Evolutionary conservation across 2,888 invertebrate species (phyloP).

Genomic region (Philereme transversata): DNA sequence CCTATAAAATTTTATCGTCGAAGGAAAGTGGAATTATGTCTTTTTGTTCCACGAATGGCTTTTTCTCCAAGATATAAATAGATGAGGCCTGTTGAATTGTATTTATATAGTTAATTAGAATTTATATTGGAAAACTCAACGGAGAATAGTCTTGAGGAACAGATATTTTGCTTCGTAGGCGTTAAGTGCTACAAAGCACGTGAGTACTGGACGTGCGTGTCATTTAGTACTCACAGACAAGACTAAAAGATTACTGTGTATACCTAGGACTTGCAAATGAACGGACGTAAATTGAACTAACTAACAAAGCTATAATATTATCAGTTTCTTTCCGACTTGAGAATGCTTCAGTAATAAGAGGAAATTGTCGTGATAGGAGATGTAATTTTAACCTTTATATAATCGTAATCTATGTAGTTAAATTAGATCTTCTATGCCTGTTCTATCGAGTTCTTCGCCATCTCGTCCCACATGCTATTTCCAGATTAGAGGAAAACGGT

Average conservation of each 20-base stretch:
- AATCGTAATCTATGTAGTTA: no score
- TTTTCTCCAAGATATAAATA: neutral
- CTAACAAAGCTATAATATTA: no score
- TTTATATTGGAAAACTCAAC: constrained; percentile 6
- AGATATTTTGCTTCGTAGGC: constrained; percentile 17
- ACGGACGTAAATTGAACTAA: neutral
- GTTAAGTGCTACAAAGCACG: constrained; percentile 48
- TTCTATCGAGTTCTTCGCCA: no score
- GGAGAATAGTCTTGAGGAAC: constrained; percentile 8
- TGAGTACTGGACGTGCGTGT: constrained; percentile 64
- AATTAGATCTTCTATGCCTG: no score
- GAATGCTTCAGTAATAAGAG: no score
- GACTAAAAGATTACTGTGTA: constrained; percentile 53
- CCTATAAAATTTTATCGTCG: constrained; percentile 20
- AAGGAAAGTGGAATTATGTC: constrained; percentile 3
- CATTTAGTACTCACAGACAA: constrained; percentile 61
- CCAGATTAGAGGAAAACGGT: no score
- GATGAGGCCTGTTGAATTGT: neutral
- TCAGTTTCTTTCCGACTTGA: no score
- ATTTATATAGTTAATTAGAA: constrained; percentile 8
- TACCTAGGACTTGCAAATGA: constrained; percentile 30
- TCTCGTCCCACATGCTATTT: no score
- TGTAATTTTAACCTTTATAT: no score
- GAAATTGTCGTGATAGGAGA: no score
- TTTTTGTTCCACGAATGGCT: constrained; percentile 10